Evolutionary conservation across 2,797 vertebrate species (phyloP).

Genomic region (Sciurus vulgaris): DNA sequence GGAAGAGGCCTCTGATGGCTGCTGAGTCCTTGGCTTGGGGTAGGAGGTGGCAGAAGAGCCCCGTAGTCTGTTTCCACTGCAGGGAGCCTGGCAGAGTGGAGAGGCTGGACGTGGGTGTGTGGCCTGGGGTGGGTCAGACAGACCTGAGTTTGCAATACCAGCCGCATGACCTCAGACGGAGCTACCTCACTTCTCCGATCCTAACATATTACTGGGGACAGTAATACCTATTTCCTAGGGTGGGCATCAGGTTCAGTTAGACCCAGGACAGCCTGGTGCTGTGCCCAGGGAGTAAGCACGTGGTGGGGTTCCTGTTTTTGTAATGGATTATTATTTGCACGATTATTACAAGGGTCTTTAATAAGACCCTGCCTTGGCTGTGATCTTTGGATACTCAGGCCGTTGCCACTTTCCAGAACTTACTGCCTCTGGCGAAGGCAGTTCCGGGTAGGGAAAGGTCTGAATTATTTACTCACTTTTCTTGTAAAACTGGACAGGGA

Average conservation of each 20-base stretch:
- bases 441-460: background rate
- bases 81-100: background rate
- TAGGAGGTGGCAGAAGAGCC: background rate
- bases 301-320: background rate
- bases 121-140: background rate
- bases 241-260: background rate
- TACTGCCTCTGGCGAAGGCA: background rate
- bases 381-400: background rate
- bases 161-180: background rate
- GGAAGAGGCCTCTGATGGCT: background rate
- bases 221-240: background rate
- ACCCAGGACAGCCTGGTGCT: background rate
- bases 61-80: background rate
- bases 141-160: too few species aligned
- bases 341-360: background rate
- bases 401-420: background rate
- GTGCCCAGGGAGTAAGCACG: background rate
- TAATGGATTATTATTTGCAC: background rate
- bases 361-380: background rate
- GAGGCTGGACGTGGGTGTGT: background rate
- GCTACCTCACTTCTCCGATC: background rate
- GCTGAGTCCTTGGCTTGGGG: background rate
- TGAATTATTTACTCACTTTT: constrained; percentile 34
- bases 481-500: background rate
- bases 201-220: background rate